Conservation (phyloP, 2,888 invertebrate species). For the Marasmarcha lunaedactyla region DNA sequence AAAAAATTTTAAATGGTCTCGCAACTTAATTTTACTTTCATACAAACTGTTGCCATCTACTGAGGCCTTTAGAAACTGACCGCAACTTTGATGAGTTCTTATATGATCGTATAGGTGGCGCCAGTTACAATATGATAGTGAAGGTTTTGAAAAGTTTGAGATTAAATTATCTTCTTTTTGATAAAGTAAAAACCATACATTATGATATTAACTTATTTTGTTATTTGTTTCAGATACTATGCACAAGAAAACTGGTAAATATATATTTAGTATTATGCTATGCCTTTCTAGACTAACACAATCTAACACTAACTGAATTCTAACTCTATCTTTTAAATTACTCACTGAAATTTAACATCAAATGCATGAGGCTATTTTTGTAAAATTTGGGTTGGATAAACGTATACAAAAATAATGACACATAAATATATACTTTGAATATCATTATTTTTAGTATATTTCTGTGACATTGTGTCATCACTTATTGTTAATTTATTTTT, state of each 20-base stretch:
- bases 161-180: not conserved
- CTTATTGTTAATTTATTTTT: too few species aligned
- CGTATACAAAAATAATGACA: too few species aligned
- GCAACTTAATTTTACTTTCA: too few species aligned
- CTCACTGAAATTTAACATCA: not conserved
- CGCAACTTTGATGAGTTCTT: slow-evolving; percentile 19
- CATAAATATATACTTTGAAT: too few species aligned
- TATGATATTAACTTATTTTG: slow-evolving; percentile 32
- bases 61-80: not conserved
- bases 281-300: not conserved
- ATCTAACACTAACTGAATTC: not conserved
- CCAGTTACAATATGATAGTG: too few species aligned
- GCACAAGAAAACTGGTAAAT: slow-evolving; percentile 62
- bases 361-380: too few species aligned
- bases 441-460: too few species aligned
- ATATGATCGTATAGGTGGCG: slow-evolving; percentile 33
- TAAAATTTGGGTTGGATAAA: too few species aligned
- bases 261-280: not conserved
- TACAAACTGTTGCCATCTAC: slow-evolving; percentile 12
- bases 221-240: slow-evolving; percentile 67
- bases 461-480: too few species aligned
- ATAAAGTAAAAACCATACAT: not conserved
- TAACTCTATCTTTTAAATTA: not conserved
- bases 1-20: too few species aligned
- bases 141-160: too few species aligned